Percentiles rank a stretch among this genome's conserved stretches.
Evolutionary conservation across 2,888 invertebrate genomes (phyloP).

Genomic region (Pandemis heparana): DNA sequence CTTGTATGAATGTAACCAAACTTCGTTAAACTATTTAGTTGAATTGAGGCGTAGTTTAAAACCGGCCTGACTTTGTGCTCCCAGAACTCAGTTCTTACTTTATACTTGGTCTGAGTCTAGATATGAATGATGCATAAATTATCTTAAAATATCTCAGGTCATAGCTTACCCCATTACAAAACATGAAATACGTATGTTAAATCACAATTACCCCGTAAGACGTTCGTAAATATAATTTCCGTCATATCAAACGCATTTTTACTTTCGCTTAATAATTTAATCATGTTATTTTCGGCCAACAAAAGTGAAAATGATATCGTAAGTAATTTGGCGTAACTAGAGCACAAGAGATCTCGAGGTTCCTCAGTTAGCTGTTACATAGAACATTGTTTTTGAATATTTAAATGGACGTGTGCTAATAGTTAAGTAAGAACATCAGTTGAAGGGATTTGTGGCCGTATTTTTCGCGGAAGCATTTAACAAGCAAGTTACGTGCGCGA

Average conservation of each 20-base stretch:
- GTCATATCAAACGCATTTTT: slow-evolving; percentile 22
- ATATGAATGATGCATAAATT: too few species aligned
- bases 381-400: slow-evolving; percentile 13
- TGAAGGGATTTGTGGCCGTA: background rate
- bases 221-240: slow-evolving; percentile 24
- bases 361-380: background rate
- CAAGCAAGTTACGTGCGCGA: background rate
- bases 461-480: background rate
- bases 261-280: slow-evolving; percentile 44
- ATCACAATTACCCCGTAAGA: slow-evolving; percentile 4
- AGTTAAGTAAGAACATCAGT: background rate
- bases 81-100: too few species aligned
- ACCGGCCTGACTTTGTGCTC: too few species aligned
- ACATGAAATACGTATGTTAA: background rate
- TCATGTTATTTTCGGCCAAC: slow-evolving; percentile 45
- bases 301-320: slow-evolving; percentile 67
- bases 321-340: slow-evolving; percentile 58
- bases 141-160: too few species aligned
- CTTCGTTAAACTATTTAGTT: too few species aligned
- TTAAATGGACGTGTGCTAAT: slow-evolving; percentile 3
- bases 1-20: too few species aligned
- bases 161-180: background rate
- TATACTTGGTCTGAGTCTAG: too few species aligned
- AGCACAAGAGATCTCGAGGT: slow-evolving; percentile 47
- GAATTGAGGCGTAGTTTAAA: too few species aligned